A percentile compares a stretch with the other conserved stretches of the same genome.
Evolutionary conservation across 2,888 invertebrate genomes (phyloP).

Genomic region (Lomographa bimaculata): DNA sequence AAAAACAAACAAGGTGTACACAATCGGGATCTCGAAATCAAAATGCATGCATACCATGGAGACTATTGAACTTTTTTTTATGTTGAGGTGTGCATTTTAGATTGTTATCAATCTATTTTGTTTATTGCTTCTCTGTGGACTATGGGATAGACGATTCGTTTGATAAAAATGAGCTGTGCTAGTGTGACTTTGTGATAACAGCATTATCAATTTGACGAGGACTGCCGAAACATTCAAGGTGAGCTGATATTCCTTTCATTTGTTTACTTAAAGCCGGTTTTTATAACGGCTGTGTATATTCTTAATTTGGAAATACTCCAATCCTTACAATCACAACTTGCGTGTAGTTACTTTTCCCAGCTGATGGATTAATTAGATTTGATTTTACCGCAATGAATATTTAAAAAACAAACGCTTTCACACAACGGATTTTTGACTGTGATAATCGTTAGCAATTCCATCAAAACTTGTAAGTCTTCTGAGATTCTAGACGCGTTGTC

Average conservation of each 20-base stretch:
- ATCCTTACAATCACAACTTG: too few relatives aligned
- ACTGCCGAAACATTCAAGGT: conserved; percentile 79
- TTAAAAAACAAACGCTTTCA: too few relatives aligned
- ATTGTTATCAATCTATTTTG: conserved; percentile 62
- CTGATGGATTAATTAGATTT: too few relatives aligned
- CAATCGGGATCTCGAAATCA: conserved; percentile 52
- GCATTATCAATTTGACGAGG: conserved; percentile 52
- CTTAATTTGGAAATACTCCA: too few relatives aligned
- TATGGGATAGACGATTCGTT: conserved; percentile 38
- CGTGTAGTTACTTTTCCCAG: too few relatives aligned
- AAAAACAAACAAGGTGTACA: conserved; percentile 27
- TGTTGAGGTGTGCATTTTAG: conserved; percentile 65
- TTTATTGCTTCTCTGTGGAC: conserved; percentile 50
- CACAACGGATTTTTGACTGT: too few relatives aligned
- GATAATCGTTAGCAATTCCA: too few relatives aligned
- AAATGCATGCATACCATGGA: conserved; percentile 79
- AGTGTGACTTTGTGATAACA: conserved; percentile 55
- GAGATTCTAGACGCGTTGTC: too few relatives aligned
- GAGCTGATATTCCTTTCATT: conserved; percentile 34
- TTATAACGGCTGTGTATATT: too few relatives aligned
- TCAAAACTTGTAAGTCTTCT: too few relatives aligned
- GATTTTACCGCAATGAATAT: too few relatives aligned
- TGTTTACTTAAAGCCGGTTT: conserved; percentile 1
- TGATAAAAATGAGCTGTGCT: conserved; percentile 36
- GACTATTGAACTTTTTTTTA: conserved; percentile 80